A percentile compares a stretch with the other conserved stretches of the same genome.
Conservation (phyloP, 2,797 vertebrate species). For the Pyrrhura leucotis region DNA sequence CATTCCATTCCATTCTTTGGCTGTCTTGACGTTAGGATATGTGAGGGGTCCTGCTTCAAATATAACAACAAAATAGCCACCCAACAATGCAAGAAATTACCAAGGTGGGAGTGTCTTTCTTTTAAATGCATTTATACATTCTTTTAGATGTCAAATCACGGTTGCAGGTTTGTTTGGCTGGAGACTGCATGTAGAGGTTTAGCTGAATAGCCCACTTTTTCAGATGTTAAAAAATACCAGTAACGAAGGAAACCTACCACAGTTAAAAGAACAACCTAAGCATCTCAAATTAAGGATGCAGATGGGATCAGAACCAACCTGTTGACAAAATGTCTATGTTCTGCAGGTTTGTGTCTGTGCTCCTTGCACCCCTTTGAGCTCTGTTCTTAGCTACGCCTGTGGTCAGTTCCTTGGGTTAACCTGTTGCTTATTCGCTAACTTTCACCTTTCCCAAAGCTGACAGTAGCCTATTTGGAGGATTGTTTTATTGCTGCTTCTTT, state of each 20-base stretch:
- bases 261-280: neutral
- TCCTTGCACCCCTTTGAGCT: neutral
- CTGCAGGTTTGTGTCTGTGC: neutral
- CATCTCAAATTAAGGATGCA: neutral
- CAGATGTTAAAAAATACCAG: neutral
- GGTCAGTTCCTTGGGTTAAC: neutral
- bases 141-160: neutral
- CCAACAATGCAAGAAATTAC: neutral
- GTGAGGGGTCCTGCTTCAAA: neutral
- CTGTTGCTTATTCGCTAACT: neutral
- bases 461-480: neutral
- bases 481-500: neutral
- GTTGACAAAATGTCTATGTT: neutral
- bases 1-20: neutral
- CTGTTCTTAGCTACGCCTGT: neutral
- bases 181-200: neutral
- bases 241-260: neutral
- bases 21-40: neutral
- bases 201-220: neutral
- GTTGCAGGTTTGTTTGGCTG: neutral
- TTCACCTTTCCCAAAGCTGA: neutral
- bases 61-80: neutral
- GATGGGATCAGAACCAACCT: neutral
- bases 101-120: rapidly evolving
- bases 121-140: neutral